Evolutionary conservation across 2,113 vertebrate genomes (phyloP).

Genomic region (Coryphaenoides rupestris): DNA sequence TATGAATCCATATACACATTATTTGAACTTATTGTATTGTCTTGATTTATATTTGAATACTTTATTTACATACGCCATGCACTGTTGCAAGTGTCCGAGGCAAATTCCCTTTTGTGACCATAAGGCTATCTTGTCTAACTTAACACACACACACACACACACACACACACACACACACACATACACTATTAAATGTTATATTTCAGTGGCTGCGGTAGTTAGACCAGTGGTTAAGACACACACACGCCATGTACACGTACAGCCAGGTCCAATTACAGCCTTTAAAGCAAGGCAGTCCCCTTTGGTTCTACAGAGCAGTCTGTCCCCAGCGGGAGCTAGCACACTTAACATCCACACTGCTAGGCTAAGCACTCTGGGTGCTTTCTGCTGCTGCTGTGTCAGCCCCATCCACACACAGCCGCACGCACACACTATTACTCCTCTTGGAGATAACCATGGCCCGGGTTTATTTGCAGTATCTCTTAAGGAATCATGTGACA

Average conservation of each 20-base stretch:
- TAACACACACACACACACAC: too few species aligned
- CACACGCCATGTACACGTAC: too few species aligned
- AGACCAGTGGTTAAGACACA: background rate
- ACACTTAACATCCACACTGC: constrained; percentile 55
- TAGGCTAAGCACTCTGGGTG: constrained; percentile 43
- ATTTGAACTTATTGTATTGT: too few species aligned
- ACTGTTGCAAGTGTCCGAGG: too few species aligned
- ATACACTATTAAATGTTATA: background rate
- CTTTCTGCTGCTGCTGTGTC: constrained; percentile 42
- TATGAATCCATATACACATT: too few species aligned
- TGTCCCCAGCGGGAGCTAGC: constrained; percentile 46
- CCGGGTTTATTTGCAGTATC: too few species aligned
- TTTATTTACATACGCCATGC: too few species aligned
- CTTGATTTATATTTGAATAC: too few species aligned
- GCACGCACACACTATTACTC: constrained; percentile 48
- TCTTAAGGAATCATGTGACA: too few species aligned
- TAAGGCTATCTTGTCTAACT: too few species aligned
- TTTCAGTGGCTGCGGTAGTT: background rate
- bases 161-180: background rate
- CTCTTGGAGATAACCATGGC: constrained; percentile 41
- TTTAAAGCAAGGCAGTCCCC: constrained; percentile 35
- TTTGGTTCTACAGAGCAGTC: constrained; percentile 35
- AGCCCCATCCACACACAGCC: constrained; percentile 43
- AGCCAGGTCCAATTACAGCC: constrained; percentile 35
- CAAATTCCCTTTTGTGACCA: too few species aligned